Evolutionary conservation across 2,113 vertebrate genomes (phyloP), one percentile per base, ranked within the genome.

Genomic region (Rhinopomastus cyanomelas): DNA sequence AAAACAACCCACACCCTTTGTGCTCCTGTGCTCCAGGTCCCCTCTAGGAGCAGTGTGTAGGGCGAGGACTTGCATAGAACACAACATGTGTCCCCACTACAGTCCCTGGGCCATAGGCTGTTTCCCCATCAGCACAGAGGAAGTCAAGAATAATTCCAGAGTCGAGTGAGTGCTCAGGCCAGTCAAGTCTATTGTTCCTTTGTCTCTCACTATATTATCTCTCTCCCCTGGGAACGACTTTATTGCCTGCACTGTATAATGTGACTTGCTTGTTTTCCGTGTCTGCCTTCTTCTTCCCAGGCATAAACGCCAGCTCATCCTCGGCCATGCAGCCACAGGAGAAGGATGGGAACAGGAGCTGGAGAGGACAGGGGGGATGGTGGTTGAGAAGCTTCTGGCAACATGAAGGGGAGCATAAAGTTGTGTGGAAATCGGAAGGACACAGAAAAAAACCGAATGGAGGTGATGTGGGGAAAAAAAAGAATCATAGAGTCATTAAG

Each of bases 161-260:
- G 79, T 42, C 87, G 34, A 77, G 52, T 34, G 59, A 91, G 62
- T 1, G 1, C 81, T 87, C 69, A 46, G 81, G 69, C 87, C 83
- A 88, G 85, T 71, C 32, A 57, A 64, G 72, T 87, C 87, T 55
- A 23, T 88, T 87, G 91, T 85, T 92, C 71, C 84, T 94, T 90
- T 94, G 91, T 89, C 69, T 93, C 91, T 90, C 59, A 75, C 36
- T 79, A 6, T 86, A 85, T 93, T 87, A 87, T 69, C 87, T 85
- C 74, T 37, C 74, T 65, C 95, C 71, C 84, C 71, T 19, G 92
- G 90, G 94, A 96, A 75, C 46, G 29, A 3, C 62, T 42, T 85
- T 93, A 79, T 66, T 96, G 94, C 91, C 77, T 87, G 92, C 94
- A 87, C 42, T 46, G 71, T 66, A 81, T 86, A 95, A 96, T 79